Conservation (phyloP, 1,140 invertebrate genomes). For the Leptoteleia sp. region DNA sequence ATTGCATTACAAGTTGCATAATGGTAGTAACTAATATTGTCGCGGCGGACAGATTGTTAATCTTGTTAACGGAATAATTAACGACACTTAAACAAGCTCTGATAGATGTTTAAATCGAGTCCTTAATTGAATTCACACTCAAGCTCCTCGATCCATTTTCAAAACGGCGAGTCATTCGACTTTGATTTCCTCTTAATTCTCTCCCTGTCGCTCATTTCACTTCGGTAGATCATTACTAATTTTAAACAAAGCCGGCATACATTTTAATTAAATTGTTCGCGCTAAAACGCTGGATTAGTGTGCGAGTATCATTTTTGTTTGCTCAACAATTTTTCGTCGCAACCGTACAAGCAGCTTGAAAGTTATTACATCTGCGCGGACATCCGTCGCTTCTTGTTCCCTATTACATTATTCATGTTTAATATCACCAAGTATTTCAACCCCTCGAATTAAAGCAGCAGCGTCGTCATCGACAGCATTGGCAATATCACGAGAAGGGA, state of each 20-base stretch:
- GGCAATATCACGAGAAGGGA: conserved; percentile 71
- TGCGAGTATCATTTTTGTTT: too few relatives aligned
- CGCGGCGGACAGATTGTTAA: conserved; percentile 69
- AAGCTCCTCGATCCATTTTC: conserved; percentile 75
- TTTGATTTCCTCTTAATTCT: conserved; percentile 77
- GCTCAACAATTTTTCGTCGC: conserved; percentile 6
- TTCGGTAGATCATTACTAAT: conserved; percentile 32
- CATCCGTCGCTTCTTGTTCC: conserved; percentile 57
- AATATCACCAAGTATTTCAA: conserved; percentile 79
- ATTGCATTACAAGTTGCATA: too few relatives aligned
- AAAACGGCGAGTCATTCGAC: conserved; percentile 77
- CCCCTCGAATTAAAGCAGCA: conserved; percentile 71
- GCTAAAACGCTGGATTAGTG: too few relatives aligned
- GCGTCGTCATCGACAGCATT: conserved; percentile 64
- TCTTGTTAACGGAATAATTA: conserved; percentile 76
- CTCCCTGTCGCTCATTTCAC: conserved; percentile 31
- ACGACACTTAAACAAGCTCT: conserved; percentile 76
- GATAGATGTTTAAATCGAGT: conserved; percentile 73
- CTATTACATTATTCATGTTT: conserved; percentile 79
- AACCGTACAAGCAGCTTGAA: conserved; percentile 45
- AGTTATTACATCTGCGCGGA: conserved; percentile 67
- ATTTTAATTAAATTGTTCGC: conserved; percentile 49
- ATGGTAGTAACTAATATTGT: neutral
- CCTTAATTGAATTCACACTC: conserved; percentile 81
- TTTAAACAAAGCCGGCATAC: conserved; percentile 25